Evolutionary conservation across 2,888 invertebrate genomes (phyloP), one percentile per base, ranked within the genome.

Genomic region (Acanthosepion lycidas): DNA sequence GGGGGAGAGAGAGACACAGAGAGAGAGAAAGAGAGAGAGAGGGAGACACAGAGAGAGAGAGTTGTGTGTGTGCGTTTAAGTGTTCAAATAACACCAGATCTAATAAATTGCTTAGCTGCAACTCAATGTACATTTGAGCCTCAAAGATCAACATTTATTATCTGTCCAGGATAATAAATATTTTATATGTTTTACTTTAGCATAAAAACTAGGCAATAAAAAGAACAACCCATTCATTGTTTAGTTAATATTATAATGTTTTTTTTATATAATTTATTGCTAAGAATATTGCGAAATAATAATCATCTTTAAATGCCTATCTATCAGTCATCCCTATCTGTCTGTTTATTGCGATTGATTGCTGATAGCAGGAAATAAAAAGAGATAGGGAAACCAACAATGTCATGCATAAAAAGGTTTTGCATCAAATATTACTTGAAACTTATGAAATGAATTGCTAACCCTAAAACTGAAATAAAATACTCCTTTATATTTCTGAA

Each of bases 111-210:
- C 33, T n/a, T 78, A 78, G n/a, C 78, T 78, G 78, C n/a, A 78
- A 78, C 78, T 33, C n/a, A 78, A n/a, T 78, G 78, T 78, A 78
- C 78, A 78, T 78, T 78, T 33, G n/a, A 78, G 78, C n/a, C 78
- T n/a, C n/a, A 78, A 78, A 78, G 78, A 78, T 78, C 78, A 78
- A 78, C 78, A 78, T 78, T 78, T 78, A 78, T 78, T 78, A n/a
- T 78, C 78, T 78, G n/a, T n/a, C 15, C 78, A 78, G n/a, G 78
- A 18, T 78, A 78, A 78, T 78, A 78, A 78, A 78, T 78, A 78
- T 23, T 78, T 78, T 33, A 55, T 55, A 55, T 55, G n/a, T 78
- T 78, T 78, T 78, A 78, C n/a, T 78, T 78, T n/a, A 12, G n/a
- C n/a, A n/a, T 78, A 78, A 78, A 78, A 78, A 78, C 12, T 78